A percentile compares a stretch with the other conserved stretches of the same genome.
phyloP scores from a whole-genome alignment of 2,888 invertebrate species.

The Panzeria rudis region DNA sequence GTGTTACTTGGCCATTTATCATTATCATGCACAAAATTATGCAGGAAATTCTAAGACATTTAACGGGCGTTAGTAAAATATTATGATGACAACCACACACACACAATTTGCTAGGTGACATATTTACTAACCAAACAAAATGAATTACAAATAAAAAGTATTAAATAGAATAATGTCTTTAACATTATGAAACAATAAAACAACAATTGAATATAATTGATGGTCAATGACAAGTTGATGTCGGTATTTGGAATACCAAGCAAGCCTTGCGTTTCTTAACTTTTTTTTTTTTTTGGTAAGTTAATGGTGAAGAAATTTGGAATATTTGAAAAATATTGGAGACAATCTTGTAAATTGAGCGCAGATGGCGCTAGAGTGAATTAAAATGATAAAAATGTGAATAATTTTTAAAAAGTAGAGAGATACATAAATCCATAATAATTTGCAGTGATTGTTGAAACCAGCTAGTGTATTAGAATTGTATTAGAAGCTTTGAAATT shows the following conservation, averaged over 20 bases:
- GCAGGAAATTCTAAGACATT: slow-evolving; percentile 43
- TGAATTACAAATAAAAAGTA: background rate
- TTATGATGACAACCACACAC: slow-evolving; percentile 1
- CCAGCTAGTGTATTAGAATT: too few species aligned
- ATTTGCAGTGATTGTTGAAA: too few species aligned
- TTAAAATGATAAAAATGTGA: too few species aligned
- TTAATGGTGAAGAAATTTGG: too few species aligned
- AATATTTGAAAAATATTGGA: too few species aligned
- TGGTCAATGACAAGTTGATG: background rate
- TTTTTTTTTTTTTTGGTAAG: background rate
- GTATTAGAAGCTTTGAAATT: too few species aligned
- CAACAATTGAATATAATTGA: background rate
- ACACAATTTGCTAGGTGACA: background rate
- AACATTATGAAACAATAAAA: background rate
- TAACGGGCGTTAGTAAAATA: slow-evolving; percentile 36
- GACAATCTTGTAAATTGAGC: too few species aligned
- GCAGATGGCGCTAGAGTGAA: too few species aligned
- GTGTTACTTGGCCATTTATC: slow-evolving; percentile 31
- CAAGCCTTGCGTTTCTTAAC: too few species aligned
- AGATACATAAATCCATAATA: too few species aligned
- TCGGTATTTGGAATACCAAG: too few species aligned
- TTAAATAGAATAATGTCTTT: background rate
- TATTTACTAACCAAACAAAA: background rate
- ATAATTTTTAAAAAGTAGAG: too few species aligned
- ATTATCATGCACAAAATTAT: background rate